Conservation (phyloP, 2,888 invertebrate genomes). For the Tetheella fluctuosa region DNA sequence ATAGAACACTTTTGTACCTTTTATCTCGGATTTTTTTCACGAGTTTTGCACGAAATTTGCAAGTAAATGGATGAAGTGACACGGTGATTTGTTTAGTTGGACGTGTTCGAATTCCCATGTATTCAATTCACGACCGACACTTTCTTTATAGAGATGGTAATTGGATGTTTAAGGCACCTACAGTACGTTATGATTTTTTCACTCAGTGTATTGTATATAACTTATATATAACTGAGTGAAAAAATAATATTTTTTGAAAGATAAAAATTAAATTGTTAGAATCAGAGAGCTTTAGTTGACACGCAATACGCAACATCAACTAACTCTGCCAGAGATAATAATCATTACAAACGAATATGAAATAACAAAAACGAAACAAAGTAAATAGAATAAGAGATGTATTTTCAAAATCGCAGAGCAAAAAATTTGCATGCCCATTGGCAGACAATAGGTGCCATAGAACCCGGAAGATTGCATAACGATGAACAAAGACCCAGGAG, state of each 20-base stretch:
- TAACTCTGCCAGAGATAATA: neutral
- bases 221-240: too few relatives aligned
- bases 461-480: slow-evolving; percentile 82
- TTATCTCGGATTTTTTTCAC: slow-evolving; percentile 79
- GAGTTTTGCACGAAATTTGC: slow-evolving; percentile 82
- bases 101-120: slow-evolving; percentile 73
- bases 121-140: slow-evolving; percentile 57
- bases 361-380: slow-evolving; percentile 49
- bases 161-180: slow-evolving; percentile 13
- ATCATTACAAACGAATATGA: slow-evolving; percentile 2
- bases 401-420: slow-evolving; percentile 43
- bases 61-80: slow-evolving; percentile 81
- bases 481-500: slow-evolving; percentile 60
- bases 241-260: too few relatives aligned
- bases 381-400: slow-evolving; percentile 28
- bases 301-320: neutral
- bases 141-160: slow-evolving; percentile 46
- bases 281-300: too few relatives aligned
- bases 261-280: neutral
- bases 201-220: too few relatives aligned
- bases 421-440: slow-evolving; percentile 74
- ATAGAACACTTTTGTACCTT: slow-evolving; percentile 84
- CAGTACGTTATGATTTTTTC: neutral
- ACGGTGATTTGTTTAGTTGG: slow-evolving; percentile 77
- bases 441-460: slow-evolving; percentile 57